Evolutionary conservation across 2,113 vertebrate species (phyloP).

Genomic region (Etheostoma cragini): DNA sequence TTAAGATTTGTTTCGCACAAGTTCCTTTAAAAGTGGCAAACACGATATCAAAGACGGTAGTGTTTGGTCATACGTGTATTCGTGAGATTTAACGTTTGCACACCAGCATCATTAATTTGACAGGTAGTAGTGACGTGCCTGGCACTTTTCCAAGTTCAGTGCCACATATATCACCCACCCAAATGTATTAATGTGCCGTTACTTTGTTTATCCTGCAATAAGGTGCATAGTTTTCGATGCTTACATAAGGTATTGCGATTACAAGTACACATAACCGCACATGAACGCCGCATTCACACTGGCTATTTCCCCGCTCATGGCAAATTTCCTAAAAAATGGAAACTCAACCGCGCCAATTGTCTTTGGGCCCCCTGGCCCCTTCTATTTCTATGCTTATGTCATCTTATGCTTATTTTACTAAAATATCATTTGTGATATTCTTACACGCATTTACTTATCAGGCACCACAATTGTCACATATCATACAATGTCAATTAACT

Average conservation of each 20-base stretch:
- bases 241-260: no score
- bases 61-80: not conserved
- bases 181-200: not conserved
- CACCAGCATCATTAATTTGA: not conserved
- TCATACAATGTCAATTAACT: not conserved
- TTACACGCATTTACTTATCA: not conserved
- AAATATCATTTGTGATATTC: not conserved
- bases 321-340: conserved; percentile 39
- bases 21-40: not conserved
- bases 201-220: not conserved
- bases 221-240: no score
- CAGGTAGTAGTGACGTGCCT: not conserved
- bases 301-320: not conserved
- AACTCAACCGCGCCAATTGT: not conserved
- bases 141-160: not conserved
- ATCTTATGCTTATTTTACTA: not conserved
- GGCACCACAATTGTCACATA: not conserved
- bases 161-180: not conserved
- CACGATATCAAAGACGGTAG: no score
- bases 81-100: not conserved
- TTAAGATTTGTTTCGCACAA: not conserved
- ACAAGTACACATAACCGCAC: not conserved
- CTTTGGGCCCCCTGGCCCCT: not conserved
- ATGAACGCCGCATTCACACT: conserved; percentile 29
- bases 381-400: not conserved